Evolutionary conservation across 1,140 invertebrate species (phyloP).

Genomic region (Globodera rostochiensis): DNA sequence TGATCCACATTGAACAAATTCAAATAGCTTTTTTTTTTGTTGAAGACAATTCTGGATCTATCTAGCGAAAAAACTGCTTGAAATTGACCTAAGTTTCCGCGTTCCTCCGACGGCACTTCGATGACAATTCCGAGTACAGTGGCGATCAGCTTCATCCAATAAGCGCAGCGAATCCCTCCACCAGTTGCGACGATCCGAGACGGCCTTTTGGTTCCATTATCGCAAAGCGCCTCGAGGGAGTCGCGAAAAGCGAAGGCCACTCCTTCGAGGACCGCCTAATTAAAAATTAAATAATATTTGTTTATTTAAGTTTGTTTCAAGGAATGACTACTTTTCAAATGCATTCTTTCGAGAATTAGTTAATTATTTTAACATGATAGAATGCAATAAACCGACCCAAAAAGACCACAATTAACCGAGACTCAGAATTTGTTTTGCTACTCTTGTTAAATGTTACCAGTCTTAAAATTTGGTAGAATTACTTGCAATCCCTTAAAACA

Average conservation of each 20-base stretch:
- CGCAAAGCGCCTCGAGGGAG: slow-evolving; percentile 22
- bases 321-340: no score
- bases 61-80: no score
- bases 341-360: no score
- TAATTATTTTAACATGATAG: not conserved
- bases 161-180: slow-evolving; percentile 12
- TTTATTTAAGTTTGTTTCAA: not conserved
- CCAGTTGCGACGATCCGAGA: slow-evolving; percentile 29
- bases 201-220: slow-evolving; percentile 4
- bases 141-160: slow-evolving; percentile 24
- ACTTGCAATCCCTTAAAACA: slow-evolving; percentile 2
- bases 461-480: slow-evolving; percentile 15
- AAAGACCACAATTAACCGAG: no score
- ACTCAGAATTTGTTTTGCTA: no score
- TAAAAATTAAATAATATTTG: no score
- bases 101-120: slow-evolving; percentile 6
- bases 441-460: no score
- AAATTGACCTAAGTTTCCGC: not conserved
- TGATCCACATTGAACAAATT: no score
- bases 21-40: no score
- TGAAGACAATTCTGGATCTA: no score
- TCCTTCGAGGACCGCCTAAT: slow-evolving; percentile 36
- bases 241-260: slow-evolving; percentile 35
- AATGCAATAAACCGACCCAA: no score
- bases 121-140: not conserved